Percentiles rank a stretch among this genome's conserved stretches.
Evolutionary conservation across 2,888 invertebrate species (phyloP).

Genomic region (Tenodera sinensis): DNA sequence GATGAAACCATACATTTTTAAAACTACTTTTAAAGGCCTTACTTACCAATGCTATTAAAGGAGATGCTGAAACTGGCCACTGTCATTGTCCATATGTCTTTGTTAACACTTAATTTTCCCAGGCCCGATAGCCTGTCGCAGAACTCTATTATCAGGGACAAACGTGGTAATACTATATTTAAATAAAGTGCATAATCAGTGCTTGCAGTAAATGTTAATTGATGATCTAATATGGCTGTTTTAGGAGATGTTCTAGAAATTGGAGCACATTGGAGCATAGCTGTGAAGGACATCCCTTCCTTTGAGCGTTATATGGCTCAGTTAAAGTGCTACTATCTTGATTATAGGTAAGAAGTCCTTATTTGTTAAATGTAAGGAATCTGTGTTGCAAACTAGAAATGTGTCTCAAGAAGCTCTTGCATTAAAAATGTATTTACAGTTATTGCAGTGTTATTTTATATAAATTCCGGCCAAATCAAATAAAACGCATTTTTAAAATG

Average conservation of each 20-base stretch:
- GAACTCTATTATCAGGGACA: neutral
- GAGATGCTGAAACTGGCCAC: no score
- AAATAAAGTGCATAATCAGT: neutral
- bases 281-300: conserved; percentile 85
- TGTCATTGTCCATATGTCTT: no score
- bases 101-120: neutral
- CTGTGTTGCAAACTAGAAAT: no score
- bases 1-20: no score
- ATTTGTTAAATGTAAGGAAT: neutral
- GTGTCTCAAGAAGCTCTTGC: no score
- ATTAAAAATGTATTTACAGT: no score
- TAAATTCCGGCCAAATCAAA: no score
- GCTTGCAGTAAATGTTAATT: neutral
- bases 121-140: no score
- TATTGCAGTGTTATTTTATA: no score
- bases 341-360: conserved; percentile 63
- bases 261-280: conserved; percentile 93
- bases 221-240: conserved; percentile 34
- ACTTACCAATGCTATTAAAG: no score
- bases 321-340: conserved; percentile 95
- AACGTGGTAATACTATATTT: neutral
- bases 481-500: no score
- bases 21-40: no score
- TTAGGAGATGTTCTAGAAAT: conserved; percentile 87
- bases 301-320: conserved; percentile 98